These are phyloP conservation scores for Pitta sordida DNA, from an alignment of 2,113 vertebrate species.

Conservation along the genomic window DNA sequence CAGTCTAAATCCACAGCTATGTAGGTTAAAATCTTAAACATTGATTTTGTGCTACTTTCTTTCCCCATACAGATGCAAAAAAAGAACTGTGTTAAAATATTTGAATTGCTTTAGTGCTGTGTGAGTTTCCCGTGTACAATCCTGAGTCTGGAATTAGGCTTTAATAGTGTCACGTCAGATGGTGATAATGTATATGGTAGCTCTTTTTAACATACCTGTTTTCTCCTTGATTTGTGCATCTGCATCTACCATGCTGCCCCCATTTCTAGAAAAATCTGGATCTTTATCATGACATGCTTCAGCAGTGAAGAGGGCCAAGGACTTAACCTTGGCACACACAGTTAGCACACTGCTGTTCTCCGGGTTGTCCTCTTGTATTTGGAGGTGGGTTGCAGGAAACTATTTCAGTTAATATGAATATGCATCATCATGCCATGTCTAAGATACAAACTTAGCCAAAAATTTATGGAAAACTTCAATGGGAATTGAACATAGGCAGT, in stretches of 20 bases:
- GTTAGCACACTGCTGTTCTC: accelerated
- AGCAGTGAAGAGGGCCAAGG: not conserved
- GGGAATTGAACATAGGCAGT: not conserved
- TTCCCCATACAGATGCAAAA: not conserved
- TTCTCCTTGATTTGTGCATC: not conserved
- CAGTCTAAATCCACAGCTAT: not conserved
- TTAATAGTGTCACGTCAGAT: not conserved
- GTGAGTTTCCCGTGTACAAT: not conserved
- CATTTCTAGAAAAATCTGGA: not conserved
- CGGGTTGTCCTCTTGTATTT: not conserved
- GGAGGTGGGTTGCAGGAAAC: not conserved
- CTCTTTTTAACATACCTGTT: not conserved
- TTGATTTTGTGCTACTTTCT: not conserved
- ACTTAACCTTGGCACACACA: not conserved
- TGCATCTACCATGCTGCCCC: not conserved
- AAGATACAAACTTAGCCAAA: not conserved
- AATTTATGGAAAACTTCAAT: not conserved
- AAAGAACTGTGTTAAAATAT: not conserved
- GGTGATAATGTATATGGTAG: not conserved
- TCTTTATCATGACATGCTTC: not conserved
- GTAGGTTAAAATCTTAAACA: not conserved
- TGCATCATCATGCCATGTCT: not conserved
- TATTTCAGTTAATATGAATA: not conserved
- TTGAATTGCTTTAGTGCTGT: not conserved
- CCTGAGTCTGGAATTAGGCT: not conserved